Conservation (phyloP, 2,113 vertebrate genomes). For the Percopsis transmontana region DNA sequence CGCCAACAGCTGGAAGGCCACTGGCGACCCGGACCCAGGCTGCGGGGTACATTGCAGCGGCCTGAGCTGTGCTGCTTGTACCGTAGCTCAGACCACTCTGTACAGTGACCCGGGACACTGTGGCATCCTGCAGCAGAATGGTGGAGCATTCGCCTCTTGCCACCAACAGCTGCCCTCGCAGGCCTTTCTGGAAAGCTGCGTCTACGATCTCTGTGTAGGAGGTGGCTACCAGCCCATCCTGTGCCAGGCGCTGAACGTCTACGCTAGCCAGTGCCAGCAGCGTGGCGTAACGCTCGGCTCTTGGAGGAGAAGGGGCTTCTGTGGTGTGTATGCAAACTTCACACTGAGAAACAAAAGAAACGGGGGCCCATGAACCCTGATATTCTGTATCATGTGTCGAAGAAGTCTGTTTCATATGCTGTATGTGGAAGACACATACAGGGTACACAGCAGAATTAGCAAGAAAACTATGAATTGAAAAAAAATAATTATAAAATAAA, state of each 20-base stretch:
- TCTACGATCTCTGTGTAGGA: slow-evolving; percentile 63
- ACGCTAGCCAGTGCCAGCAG: slow-evolving; percentile 65
- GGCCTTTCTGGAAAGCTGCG: slow-evolving; percentile 54
- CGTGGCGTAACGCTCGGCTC: slow-evolving; percentile 30
- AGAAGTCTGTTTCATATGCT: too few relatives aligned
- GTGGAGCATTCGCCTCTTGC: slow-evolving; percentile 64
- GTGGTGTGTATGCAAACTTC: slow-evolving; percentile 48
- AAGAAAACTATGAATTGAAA: too few relatives aligned
- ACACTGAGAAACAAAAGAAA: not conserved
- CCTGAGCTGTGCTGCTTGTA: slow-evolving; percentile 47
- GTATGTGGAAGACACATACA: not conserved
- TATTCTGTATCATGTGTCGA: too few relatives aligned
- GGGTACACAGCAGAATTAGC: too few relatives aligned
- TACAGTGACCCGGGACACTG: slow-evolving; percentile 48
- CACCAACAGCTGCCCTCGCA: slow-evolving; percentile 32
- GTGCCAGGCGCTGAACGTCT: slow-evolving; percentile 59
- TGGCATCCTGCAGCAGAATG: slow-evolving; percentile 46
- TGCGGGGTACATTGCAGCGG: slow-evolving; percentile 43
- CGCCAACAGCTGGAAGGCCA: slow-evolving; percentile 59
- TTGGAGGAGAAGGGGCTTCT: slow-evolving; percentile 65
- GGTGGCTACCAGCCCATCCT: slow-evolving; percentile 60
- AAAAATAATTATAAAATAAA: too few relatives aligned
- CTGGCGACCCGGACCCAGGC: slow-evolving; percentile 19
- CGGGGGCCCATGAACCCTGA: too few relatives aligned
- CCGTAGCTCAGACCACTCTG: slow-evolving; percentile 4